phyloP scores from a whole-genome alignment of 2,888 invertebrate genomes.

The Sturmia bella region DNA sequence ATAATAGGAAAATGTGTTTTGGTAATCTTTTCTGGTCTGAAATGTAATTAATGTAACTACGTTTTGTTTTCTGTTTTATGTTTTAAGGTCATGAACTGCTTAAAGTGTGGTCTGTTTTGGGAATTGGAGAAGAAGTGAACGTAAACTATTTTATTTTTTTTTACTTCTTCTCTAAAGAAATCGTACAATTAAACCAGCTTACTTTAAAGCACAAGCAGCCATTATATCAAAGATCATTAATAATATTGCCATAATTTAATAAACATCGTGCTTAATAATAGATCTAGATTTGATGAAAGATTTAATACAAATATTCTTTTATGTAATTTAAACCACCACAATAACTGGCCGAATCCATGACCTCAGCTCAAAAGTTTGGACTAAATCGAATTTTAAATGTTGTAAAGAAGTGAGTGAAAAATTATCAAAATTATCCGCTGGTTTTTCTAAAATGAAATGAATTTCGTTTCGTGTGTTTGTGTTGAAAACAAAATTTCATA shows the following conservation, averaged over 20 bases:
- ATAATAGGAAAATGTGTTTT: background rate
- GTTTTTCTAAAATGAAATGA: too few species aligned
- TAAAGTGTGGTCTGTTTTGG: constrained; percentile 19
- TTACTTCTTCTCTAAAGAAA: too few species aligned
- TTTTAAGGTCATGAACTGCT: constrained; percentile 34
- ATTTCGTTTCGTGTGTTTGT: too few species aligned
- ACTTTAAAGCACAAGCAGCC: background rate
- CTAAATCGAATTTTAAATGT: too few species aligned
- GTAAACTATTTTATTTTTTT: background rate
- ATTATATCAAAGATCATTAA: constrained; percentile 36
- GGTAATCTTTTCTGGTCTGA: background rate
- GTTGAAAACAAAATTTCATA: too few species aligned
- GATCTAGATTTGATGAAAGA: too few species aligned
- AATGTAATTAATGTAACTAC: constrained; percentile 37
- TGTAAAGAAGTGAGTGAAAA: too few species aligned
- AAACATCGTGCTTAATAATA: background rate
- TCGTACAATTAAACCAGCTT: constrained; percentile 38
- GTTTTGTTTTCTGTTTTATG: background rate
- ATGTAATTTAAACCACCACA: too few species aligned
- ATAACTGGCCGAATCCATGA: too few species aligned
- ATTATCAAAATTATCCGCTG: too few species aligned
- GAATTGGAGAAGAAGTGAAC: background rate
- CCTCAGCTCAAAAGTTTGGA: too few species aligned
- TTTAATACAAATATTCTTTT: too few species aligned
- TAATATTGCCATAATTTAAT: constrained; percentile 3